Percentiles rank a stretch among this genome's conserved stretches.
These are phyloP conservation scores for Sebastes wilsoni DNA, from an alignment of 2,797 vertebrate genomes.

Conservation along the genomic window DNA sequence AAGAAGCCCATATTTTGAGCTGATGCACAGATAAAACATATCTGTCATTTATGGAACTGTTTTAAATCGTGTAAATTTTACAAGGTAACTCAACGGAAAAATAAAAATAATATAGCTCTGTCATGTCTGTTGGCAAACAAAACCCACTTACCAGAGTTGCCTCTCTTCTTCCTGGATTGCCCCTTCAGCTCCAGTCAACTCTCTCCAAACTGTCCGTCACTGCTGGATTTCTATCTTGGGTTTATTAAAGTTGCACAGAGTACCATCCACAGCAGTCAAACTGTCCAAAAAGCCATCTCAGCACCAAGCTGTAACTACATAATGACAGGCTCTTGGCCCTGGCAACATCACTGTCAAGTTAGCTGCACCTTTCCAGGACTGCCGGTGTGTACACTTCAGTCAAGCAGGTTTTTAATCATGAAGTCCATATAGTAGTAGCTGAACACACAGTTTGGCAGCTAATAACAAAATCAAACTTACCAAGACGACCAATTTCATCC, in stretches of 20 bases:
- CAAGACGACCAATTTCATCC: conserved; percentile 21
- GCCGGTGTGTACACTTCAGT: conserved; percentile 1
- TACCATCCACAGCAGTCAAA: conserved; percentile 30
- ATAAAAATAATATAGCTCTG: background rate
- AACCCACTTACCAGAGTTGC: conserved; percentile 5
- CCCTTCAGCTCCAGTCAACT: conserved; percentile 7
- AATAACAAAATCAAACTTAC: conserved; percentile 50
- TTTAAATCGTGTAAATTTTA: background rate
- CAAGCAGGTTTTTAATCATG: conserved; percentile 21
- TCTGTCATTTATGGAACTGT: background rate
- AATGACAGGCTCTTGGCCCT: conserved; percentile 17
- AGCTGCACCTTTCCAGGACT: background rate
- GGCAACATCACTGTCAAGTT: conserved; percentile 24
- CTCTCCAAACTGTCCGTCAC: conserved; percentile 4
- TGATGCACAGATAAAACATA: background rate
- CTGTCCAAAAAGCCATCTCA: conserved; percentile 6
- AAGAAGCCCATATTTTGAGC: background rate
- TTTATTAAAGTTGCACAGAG: conserved; percentile 24
- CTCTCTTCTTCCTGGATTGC: conserved; percentile 5
- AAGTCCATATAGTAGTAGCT: background rate
- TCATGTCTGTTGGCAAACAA: background rate
- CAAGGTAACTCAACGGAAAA: background rate
- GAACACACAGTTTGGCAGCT: conserved; percentile 8
- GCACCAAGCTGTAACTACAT: conserved; percentile 20
- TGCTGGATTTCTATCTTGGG: conserved; percentile 14